phyloP scores from a whole-genome alignment of 2,113 vertebrate genomes.

The Passer domesticus region DNA sequence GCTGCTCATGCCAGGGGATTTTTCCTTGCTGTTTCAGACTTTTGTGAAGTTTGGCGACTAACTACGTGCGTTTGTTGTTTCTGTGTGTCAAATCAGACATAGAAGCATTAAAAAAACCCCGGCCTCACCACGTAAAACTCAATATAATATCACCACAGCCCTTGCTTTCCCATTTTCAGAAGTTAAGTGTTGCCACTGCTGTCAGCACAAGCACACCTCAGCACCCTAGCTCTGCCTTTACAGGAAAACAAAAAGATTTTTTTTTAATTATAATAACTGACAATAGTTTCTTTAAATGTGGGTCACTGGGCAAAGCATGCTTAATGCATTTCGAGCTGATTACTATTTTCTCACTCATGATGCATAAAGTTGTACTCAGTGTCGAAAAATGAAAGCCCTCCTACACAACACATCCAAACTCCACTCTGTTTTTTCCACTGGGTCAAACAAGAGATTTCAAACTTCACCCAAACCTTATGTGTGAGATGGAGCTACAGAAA shows the following conservation, averaged over 20 bases:
- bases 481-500: slow-evolving; percentile 15
- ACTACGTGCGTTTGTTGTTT: background rate
- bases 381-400: slow-evolving; percentile 54
- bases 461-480: slow-evolving; percentile 35
- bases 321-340: slow-evolving; percentile 3
- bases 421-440: slow-evolving; percentile 49
- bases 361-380: slow-evolving; percentile 41
- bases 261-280: slow-evolving; percentile 16
- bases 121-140: background rate
- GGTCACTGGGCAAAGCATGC: slow-evolving; percentile 43
- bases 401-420: slow-evolving; percentile 52
- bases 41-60: slow-evolving; percentile 14
- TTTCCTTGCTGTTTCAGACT: slow-evolving; percentile 27
- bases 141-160: background rate
- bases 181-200: background rate
- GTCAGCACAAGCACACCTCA: slow-evolving; percentile 28
- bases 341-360: slow-evolving; percentile 50
- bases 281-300: slow-evolving; percentile 61
- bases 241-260: slow-evolving; percentile 29
- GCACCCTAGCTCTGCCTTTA: slow-evolving; percentile 48
- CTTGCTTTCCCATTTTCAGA: slow-evolving; percentile 33
- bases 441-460: slow-evolving; percentile 41
- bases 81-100: background rate
- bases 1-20: background rate
- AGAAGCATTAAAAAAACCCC: background rate